Percentiles rank a stretch among this genome's conserved stretches.
Evolutionary conservation across 2,113 vertebrate species (phyloP).

Genomic region (Prunella himalayana): DNA sequence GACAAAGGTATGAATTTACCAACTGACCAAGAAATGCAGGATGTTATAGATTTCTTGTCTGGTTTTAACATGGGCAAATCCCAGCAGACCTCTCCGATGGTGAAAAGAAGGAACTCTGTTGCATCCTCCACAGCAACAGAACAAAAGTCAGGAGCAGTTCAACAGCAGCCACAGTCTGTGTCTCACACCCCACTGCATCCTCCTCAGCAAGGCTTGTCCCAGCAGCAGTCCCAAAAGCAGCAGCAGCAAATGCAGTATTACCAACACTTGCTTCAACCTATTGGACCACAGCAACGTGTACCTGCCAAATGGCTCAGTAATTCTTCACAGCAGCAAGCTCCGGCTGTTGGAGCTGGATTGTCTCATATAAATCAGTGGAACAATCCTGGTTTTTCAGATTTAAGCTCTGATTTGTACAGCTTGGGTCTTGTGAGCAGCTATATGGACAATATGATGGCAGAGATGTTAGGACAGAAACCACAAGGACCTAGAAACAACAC

Average conservation of each 20-base stretch:
- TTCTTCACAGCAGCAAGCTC: conserved; percentile 80
- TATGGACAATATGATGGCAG: conserved; percentile 96
- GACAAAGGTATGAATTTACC: conserved; percentile 97
- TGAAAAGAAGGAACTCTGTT: conserved; percentile 91
- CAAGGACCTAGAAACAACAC: conserved; percentile 97
- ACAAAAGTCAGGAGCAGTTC: conserved; percentile 81
- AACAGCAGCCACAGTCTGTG: conserved; percentile 76
- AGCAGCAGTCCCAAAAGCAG: conserved; percentile 76
- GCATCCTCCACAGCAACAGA: conserved; percentile 84
- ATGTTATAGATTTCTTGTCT: conserved; percentile 98
- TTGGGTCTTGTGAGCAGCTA: conserved; percentile 96
- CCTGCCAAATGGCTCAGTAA: conserved; percentile 85
- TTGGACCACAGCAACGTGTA: conserved; percentile 76
- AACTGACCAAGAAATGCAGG: conserved; percentile 99
- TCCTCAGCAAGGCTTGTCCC: conserved; percentile 73
- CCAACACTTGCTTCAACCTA: conserved; percentile 89
- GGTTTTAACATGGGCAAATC: conserved; percentile 99
- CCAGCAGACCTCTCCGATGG: conserved; percentile 91
- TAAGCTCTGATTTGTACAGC: conserved; percentile 96
- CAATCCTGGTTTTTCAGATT: conserved; percentile 83
- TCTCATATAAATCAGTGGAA: conserved; percentile 91
- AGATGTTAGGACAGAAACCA: conserved; percentile 95
- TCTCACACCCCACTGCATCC: conserved; percentile 79
- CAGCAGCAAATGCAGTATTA: conserved; percentile 89
- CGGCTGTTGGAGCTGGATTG: conserved; percentile 79